Base-by-base conservation (phyloP, 2,888 invertebrate genomes). In the Glyphotaelius pellucidus region DNA sequence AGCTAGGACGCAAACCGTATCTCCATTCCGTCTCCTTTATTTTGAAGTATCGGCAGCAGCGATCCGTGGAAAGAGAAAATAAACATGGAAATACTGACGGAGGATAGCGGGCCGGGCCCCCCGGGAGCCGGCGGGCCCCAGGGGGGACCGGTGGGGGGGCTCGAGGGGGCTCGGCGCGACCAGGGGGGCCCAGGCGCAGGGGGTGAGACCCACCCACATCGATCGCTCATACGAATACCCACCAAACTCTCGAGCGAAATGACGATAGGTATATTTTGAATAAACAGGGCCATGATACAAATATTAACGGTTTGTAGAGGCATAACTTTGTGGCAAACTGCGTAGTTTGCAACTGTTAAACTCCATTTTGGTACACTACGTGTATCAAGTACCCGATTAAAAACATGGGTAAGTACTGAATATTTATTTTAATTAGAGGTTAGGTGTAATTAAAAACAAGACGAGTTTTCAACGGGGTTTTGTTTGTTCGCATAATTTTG, bases 61-160 rank as follows among this genome's bases (percentile, higher is more conserved):
- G 88, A 67, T 15, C 31, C 32, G 67, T 35, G 88, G 87, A 87
- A 87, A 30, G 38, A 85, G 89, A 90, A 91, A 90, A 92, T 92
- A 92, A 92, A 92, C 92, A 91, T 89, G 90, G 91, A 92, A 92
- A 67, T 67, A 92, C 92, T 92, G 93, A 80, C 85, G 90, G 92
- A 91, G 92, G 91, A 93, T 92, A 90, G 91, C 91, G 84, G 91
- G 67, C 52, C 90, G 85, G 89, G 67, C 90, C 91, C 93, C 91
- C 89, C 31, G 92, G 92, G 93, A 91, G 30, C 88, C 67, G 80
- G 90, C 83, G 80, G 83, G 92, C 92, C 91, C 91, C 80, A 12
- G 91, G 91, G 93, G 91, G 85, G 47, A 31, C 47, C 14, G 47
- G 47, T 15, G 47, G 42, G 42, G 14, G 14, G 42, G 42, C 42